Conservation (phyloP, 2,113 vertebrate genomes). For the Benitochromis conjunctus region DNA sequence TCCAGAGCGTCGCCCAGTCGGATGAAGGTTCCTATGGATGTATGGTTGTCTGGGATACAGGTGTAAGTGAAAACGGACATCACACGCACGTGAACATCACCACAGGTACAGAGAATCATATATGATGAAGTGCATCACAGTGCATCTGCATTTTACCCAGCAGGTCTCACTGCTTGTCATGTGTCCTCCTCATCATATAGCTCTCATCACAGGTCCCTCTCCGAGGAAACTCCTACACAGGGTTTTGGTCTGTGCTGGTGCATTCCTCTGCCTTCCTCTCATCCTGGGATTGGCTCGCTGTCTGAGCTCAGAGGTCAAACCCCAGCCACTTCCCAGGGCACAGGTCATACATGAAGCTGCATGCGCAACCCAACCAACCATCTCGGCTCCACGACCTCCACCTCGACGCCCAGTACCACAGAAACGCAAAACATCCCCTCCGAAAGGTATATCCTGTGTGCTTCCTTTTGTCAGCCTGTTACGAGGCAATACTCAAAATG, state of each 20-base stretch:
- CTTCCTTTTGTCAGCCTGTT: not conserved
- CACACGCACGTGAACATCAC: slow-evolving; percentile 56
- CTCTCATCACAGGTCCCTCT: not conserved
- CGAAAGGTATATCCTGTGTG: not conserved
- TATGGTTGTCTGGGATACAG: not conserved
- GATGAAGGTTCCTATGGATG: slow-evolving; percentile 61
- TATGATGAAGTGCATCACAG: not conserved
- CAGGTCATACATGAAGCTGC: not conserved
- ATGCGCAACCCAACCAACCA: not conserved
- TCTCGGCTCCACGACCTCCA: slow-evolving; percentile 1
- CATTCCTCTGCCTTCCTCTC: slow-evolving; percentile 43
- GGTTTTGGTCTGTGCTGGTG: slow-evolving; percentile 36
- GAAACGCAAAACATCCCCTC: not conserved
- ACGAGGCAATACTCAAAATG: not conserved
- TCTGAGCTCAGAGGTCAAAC: slow-evolving; percentile 32
- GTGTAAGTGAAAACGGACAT: slow-evolving; percentile 16
- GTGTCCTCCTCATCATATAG: not conserved
- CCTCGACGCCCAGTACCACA: not conserved
- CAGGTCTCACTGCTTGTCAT: not conserved
- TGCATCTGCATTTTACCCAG: not conserved
- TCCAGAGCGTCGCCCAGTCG: slow-evolving; percentile 9
- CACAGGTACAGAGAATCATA: slow-evolving; percentile 18
- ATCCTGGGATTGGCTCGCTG: slow-evolving; percentile 42
- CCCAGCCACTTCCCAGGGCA: not conserved
- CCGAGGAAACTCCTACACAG: slow-evolving; percentile 31